A percentile compares a stretch with the other conserved stretches of the same genome.
Evolutionary conservation across 2,797 vertebrate genomes (phyloP).

Genomic region (Urosaurus nigricauda): DNA sequence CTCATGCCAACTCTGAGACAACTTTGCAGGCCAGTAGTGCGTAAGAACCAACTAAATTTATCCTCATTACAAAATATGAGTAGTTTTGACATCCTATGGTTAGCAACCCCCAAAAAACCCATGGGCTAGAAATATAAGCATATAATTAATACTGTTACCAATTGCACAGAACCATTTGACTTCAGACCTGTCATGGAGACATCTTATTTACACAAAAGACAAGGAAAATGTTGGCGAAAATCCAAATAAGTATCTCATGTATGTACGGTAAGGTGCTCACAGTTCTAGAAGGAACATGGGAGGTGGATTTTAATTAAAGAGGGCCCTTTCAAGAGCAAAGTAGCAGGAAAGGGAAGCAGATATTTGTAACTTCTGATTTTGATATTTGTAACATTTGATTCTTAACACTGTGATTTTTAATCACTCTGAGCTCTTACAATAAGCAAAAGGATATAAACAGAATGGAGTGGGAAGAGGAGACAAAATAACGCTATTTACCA

Average conservation of each 20-base stretch:
- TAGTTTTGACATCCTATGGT: constrained; percentile 48
- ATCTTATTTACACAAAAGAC: constrained; percentile 65
- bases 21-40: constrained; percentile 15
- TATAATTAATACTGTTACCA: constrained; percentile 66
- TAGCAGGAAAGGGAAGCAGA: background rate
- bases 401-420: too few relatives aligned
- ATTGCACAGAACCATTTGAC: constrained; percentile 61
- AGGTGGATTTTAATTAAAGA: background rate
- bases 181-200: constrained; percentile 58
- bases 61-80: constrained; percentile 32
- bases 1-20: constrained; percentile 13
- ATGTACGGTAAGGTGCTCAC: constrained; percentile 21
- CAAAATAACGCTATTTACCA: too few relatives aligned
- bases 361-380: too few relatives aligned
- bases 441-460: too few relatives aligned
- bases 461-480: too few relatives aligned
- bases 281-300: constrained; percentile 33
- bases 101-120: constrained; percentile 51
- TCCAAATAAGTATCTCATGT: constrained; percentile 61
- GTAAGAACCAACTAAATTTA: constrained; percentile 32
- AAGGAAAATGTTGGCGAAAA: constrained; percentile 58
- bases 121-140: constrained; percentile 54
- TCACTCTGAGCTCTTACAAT: too few relatives aligned
- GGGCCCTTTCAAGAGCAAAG: background rate
- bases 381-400: too few relatives aligned